Evolutionary conservation across 1,140 invertebrate genomes (phyloP).

Genomic region (Drosophila persimilis): DNA sequence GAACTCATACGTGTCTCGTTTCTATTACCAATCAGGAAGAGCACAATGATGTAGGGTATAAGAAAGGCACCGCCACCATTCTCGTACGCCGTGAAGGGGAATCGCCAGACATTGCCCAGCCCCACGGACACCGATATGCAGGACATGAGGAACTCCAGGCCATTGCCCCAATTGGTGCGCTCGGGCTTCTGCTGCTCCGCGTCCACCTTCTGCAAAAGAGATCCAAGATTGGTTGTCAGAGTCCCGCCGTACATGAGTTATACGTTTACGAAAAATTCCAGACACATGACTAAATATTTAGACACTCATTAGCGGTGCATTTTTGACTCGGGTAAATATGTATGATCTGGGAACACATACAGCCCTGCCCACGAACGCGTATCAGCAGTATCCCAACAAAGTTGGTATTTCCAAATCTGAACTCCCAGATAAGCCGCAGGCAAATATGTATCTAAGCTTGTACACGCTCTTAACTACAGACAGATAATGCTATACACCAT

Average conservation of each 20-base stretch:
- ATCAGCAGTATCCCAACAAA: no score
- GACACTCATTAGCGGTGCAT: not conserved
- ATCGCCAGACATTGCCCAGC: constrained; percentile 87
- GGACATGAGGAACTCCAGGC: constrained; percentile 94
- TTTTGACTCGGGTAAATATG: constrained; percentile 8
- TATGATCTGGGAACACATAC: not conserved
- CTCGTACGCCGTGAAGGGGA: constrained; percentile 93
- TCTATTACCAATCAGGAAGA: constrained; percentile 89
- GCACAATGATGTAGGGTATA: constrained; percentile 92
- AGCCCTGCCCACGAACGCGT: no score
- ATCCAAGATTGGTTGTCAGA: not conserved
- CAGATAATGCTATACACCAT: no score
- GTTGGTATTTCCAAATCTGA: no score
- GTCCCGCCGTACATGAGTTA: constrained; percentile 12
- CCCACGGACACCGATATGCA: constrained; percentile 95
- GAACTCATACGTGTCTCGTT: not conserved
- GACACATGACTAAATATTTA: constrained; percentile 46
- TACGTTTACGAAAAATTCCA: not conserved
- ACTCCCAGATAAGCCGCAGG: no score
- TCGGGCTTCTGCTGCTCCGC: constrained; percentile 63
- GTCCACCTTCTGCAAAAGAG: constrained; percentile 33
- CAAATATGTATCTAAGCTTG: no score
- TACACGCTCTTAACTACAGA: no score
- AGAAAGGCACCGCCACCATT: constrained; percentile 90
- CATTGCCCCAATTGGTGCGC: constrained; percentile 91